Evolutionary conservation across 23 tunicate species (phyloP).

Genomic region (Halocynthia roretzi): DNA sequence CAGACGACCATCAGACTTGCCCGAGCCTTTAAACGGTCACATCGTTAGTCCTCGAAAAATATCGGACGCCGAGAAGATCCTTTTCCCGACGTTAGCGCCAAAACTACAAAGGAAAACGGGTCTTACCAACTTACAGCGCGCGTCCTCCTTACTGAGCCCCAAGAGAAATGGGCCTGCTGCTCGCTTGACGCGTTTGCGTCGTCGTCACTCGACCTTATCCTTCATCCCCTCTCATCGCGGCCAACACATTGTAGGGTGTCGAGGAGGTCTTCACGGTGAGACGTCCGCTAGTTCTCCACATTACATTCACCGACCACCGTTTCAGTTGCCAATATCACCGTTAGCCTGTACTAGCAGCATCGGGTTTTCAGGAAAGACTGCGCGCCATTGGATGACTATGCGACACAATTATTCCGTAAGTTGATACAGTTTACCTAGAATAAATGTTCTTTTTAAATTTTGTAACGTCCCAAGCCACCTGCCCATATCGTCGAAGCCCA

Average conservation of each 20-base stretch:
- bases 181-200: conserved; percentile 18
- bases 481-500: no score
- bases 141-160: conserved; percentile 21
- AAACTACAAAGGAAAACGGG: background rate
- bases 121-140: conserved; percentile 2
- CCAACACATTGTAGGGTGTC: conserved; percentile 11
- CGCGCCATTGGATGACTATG: conserved; percentile 13
- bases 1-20: conserved; percentile 20
- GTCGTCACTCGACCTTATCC: conserved; percentile 18
- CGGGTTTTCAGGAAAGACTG: conserved; percentile 6
- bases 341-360: background rate
- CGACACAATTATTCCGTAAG: conserved; percentile 19
- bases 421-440: background rate
- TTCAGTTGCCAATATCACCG: conserved; percentile 18
- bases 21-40: background rate
- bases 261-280: background rate
- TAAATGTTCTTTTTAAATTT: no score
- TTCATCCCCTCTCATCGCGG: conserved; percentile 10
- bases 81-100: background rate
- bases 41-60: background rate
- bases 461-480: no score
- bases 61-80: background rate
- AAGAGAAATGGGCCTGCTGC: conserved; percentile 17
- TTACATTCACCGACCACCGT: background rate
- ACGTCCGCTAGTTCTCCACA: background rate